These are phyloP conservation scores for Macquaria ambigua DNA, from an alignment of 2,113 vertebrate genomes.

Conservation along the genomic window DNA sequence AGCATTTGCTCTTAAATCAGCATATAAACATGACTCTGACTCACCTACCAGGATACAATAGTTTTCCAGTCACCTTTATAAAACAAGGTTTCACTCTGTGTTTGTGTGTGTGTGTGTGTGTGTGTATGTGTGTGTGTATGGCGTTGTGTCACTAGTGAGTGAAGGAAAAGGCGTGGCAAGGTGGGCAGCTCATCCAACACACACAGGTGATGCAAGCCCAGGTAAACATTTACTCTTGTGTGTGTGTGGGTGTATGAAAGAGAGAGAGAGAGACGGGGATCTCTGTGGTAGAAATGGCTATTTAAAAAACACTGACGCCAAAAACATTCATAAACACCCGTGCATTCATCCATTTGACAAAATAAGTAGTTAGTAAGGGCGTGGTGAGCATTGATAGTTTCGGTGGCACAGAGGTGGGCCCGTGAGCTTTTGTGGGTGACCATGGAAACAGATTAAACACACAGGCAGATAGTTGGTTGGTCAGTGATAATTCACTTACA, in stretches of 20 bases:
- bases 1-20: not conserved
- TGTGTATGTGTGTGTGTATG: no score
- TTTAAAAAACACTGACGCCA: constrained; percentile 15
- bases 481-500: constrained; percentile 64
- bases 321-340: constrained; percentile 23
- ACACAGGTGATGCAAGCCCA: constrained; percentile 59
- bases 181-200: constrained; percentile 41
- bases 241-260: not conserved
- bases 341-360: constrained; percentile 31
- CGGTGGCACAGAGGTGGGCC: constrained; percentile 53
- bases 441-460: constrained; percentile 73
- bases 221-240: constrained; percentile 47
- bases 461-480: constrained; percentile 49
- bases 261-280: not conserved
- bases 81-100: constrained; percentile 12
- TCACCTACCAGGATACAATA: not conserved
- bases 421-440: constrained; percentile 54
- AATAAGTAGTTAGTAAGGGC: constrained; percentile 35
- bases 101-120: not conserved
- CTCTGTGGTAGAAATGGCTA: not conserved
- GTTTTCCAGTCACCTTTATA: constrained; percentile 12
- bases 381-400: constrained; percentile 58
- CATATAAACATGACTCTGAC: constrained; percentile 14
- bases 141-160: constrained; percentile 15
- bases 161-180: constrained; percentile 49